Conservation (phyloP, 64 coral and sea anemone species). For the Porites lutea region DNA sequence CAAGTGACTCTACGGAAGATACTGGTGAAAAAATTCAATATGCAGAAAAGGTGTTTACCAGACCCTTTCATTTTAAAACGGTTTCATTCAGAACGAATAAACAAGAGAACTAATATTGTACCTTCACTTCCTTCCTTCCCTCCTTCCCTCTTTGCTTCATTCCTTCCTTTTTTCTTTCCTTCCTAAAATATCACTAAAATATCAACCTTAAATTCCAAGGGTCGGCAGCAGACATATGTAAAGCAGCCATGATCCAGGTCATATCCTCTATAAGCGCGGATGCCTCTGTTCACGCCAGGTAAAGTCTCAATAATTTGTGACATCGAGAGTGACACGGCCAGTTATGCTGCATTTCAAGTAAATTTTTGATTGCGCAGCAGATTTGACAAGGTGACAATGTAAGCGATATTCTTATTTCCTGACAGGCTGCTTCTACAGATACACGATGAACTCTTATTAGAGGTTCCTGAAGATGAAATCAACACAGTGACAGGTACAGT, state of each 20-base stretch:
- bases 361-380: background rate
- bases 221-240: conserved; percentile 74
- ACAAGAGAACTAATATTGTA: no score
- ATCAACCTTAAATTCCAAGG: conserved; percentile 2
- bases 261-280: conserved; percentile 30
- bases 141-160: no score
- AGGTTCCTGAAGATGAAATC: conserved; percentile 75
- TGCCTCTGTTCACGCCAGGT: conserved; percentile 34
- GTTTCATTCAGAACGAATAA: no score
- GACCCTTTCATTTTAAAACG: no score
- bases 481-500: conserved; percentile 64
- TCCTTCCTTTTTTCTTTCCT: no score
- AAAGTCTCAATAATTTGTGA: background rate
- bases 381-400: background rate
- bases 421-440: conserved; percentile 92
- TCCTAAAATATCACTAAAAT: no score
- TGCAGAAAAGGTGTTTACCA: no score
- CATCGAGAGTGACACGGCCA: no score
- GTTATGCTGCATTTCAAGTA: background rate
- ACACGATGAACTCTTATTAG: conserved; percentile 89
- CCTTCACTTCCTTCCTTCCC: no score
- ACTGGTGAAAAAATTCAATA: no score
- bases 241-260: conserved; percentile 62
- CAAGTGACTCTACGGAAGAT: no score
- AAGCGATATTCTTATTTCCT: background rate